phyloP scores from a whole-genome alignment of 2,113 vertebrate species.

The Centrocercus urophasianus region DNA sequence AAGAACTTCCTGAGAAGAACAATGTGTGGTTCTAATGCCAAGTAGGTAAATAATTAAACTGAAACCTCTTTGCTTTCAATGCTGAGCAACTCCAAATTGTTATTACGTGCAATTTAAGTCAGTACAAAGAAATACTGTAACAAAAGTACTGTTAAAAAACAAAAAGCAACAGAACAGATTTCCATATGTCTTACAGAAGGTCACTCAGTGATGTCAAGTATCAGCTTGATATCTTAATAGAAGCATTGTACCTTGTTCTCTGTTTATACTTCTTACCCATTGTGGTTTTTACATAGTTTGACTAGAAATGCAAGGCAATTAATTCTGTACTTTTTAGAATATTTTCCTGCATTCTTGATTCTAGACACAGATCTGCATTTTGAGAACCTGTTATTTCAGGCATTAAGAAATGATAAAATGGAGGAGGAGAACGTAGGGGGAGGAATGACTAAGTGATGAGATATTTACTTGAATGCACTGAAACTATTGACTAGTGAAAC shows the following conservation, averaged over 20 bases:
- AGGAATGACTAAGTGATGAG: background rate
- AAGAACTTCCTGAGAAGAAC: constrained; percentile 62
- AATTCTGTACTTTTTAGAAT: background rate
- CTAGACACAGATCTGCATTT: background rate
- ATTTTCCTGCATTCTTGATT: background rate
- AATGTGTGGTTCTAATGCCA: constrained; percentile 51
- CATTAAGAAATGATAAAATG: background rate
- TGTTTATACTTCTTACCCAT: too few relatives aligned
- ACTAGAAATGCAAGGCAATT: background rate
- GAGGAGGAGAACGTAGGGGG: background rate
- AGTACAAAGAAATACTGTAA: background rate
- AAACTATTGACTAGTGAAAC: background rate
- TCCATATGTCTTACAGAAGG: background rate
- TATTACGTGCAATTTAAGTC: background rate
- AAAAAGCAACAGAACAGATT: background rate
- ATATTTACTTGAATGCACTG: background rate
- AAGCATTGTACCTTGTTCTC: background rate
- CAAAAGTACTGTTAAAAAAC: background rate
- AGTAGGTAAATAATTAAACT: background rate
- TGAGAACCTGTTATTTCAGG: background rate
- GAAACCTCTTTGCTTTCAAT: background rate
- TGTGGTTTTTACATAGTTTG: background rate
- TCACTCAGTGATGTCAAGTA: background rate
- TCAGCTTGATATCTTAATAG: background rate
- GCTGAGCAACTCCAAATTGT: background rate